Percentiles rank a stretch among this genome's conserved stretches.
Conservation (phyloP, 1,140 invertebrate species). For the Cyrtorhinus lividipennis region DNA sequence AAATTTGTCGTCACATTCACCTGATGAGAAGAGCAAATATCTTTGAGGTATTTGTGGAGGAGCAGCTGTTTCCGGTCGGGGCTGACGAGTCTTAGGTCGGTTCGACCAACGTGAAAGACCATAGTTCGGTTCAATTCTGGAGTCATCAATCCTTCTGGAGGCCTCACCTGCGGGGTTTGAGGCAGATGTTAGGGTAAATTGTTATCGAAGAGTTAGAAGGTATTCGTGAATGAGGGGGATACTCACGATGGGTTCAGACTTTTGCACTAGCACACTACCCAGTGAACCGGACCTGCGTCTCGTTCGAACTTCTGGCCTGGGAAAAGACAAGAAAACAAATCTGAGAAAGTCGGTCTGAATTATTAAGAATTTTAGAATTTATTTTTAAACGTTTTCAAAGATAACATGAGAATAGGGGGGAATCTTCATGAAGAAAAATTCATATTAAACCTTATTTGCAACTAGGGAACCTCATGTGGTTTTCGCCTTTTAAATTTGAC, state of each 20-base stretch:
- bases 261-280: conserved; percentile 27
- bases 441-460: no score
- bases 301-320: conserved; percentile 30
- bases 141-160: conserved; percentile 30
- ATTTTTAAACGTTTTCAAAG: no score
- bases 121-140: conserved; percentile 70
- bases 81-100: conserved; percentile 77
- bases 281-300: conserved; percentile 31
- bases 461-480: no score
- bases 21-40: conserved; percentile 78
- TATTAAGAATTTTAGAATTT: no score
- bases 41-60: conserved; percentile 69
- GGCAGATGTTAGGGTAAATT: not conserved
- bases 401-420: no score
- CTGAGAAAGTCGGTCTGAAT: no score
- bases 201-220: not conserved
- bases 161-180: not conserved
- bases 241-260: conserved; percentile 18
- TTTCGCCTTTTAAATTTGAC: no score
- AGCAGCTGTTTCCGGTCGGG: conserved; percentile 80
- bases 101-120: conserved; percentile 71
- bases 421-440: no score
- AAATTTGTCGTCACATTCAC: conserved; percentile 29
- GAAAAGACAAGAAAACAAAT: conserved; percentile 13
- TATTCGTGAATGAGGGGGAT: not conserved